These are phyloP conservation scores for Troglohyphantes excavatus DNA, from an alignment of 2,888 invertebrate genomes.

Conservation along the genomic window DNA sequence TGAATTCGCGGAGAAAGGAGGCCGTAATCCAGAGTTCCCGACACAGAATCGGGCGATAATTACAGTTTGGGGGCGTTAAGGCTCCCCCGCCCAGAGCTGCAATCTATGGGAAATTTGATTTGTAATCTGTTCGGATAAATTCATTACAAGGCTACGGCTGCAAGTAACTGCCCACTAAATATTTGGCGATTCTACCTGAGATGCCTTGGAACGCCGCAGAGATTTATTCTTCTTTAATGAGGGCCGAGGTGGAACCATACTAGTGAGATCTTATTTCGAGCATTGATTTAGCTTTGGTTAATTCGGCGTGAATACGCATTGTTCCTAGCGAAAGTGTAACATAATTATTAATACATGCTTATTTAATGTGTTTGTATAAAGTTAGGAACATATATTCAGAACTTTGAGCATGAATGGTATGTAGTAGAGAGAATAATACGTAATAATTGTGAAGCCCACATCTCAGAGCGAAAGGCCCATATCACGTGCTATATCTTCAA, in stretches of 20 bases:
- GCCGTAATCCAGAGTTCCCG: not conserved
- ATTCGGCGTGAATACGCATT: not conserved
- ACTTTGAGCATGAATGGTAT: too few species aligned
- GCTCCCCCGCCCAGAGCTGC: not conserved
- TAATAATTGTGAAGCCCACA: too few species aligned
- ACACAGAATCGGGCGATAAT: constrained; percentile 22
- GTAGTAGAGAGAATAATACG: too few species aligned
- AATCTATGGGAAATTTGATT: not conserved
- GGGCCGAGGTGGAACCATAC: not conserved
- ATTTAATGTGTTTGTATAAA: too few species aligned
- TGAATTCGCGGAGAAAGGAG: constrained; percentile 5
- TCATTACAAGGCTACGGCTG: not conserved
- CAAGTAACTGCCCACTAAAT: not conserved
- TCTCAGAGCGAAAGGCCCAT: too few species aligned
- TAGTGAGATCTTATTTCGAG: not conserved
- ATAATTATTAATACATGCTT: too few species aligned
- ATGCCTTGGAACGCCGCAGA: not conserved
- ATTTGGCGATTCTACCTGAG: not conserved
- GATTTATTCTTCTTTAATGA: not conserved
- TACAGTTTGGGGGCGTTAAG: not conserved
- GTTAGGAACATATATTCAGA: too few species aligned
- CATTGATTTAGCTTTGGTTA: not conserved
- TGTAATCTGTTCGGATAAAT: not conserved
- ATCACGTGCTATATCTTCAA: too few species aligned
- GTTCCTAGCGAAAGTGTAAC: too few species aligned